Percentiles rank a stretch among this genome's conserved stretches.
Evolutionary conservation across 2,113 vertebrate species (phyloP).

Genomic region (Caloenas nicobarica): DNA sequence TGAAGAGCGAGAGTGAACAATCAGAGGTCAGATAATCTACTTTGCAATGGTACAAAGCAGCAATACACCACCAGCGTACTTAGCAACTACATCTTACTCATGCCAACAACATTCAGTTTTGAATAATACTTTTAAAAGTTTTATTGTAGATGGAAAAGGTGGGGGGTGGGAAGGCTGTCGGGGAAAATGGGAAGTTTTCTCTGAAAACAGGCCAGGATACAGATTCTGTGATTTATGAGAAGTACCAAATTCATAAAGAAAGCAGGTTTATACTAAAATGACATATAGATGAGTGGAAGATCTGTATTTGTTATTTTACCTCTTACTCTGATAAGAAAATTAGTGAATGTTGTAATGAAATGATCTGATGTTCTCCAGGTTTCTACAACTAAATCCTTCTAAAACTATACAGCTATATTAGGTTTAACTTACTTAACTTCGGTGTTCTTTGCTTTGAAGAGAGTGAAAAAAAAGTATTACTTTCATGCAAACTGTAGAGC

Average conservation of each 20-base stretch:
- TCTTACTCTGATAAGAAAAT: neutral
- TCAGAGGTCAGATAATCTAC: constrained; percentile 79
- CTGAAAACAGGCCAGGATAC: neutral
- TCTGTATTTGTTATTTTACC: neutral
- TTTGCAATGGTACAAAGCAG: neutral
- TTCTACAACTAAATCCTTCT: neutral
- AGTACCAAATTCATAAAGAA: neutral
- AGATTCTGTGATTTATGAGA: neutral
- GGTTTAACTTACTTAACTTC: neutral
- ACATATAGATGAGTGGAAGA: neutral
- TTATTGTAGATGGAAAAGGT: neutral
- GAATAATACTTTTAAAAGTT: neutral
- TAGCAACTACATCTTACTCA: neutral
- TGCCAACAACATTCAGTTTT: neutral
- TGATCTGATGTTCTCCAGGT: neutral
- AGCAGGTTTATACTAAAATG: neutral
- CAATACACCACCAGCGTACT: neutral
- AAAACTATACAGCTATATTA: neutral
- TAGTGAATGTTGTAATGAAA: neutral
- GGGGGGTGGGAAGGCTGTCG: neutral
- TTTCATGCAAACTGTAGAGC: neutral
- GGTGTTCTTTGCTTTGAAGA: neutral
- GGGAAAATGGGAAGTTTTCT: neutral
- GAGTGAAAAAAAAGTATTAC: neutral
- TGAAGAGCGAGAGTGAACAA: constrained; percentile 84